Evolutionary conservation across 2,888 invertebrate species (phyloP).

Genomic region (Papilio demoleus): DNA sequence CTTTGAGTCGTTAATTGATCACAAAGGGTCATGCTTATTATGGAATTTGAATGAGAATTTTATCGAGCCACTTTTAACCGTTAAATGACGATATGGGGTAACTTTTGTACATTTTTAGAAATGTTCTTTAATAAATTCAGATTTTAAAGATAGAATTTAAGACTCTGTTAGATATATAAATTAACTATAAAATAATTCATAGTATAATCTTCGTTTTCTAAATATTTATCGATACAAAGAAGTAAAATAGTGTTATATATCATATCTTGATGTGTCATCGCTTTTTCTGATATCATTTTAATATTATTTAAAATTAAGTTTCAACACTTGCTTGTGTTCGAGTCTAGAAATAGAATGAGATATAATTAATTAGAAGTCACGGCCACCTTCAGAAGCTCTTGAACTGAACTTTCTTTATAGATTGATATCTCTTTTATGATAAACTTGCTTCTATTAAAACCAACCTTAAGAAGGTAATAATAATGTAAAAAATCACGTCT

Average conservation of each 20-base stretch:
- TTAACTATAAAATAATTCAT: no score
- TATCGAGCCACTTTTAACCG: neutral
- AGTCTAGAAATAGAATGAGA: slow-evolving; percentile 16
- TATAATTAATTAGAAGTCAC: slow-evolving; percentile 27
- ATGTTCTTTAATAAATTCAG: no score
- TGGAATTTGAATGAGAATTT: neutral
- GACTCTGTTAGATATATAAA: no score
- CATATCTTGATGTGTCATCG: neutral
- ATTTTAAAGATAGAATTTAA: no score
- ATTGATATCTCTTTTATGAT: slow-evolving; percentile 55
- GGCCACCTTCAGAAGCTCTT: slow-evolving; percentile 26
- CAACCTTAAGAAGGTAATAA: no score
- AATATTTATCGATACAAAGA: no score
- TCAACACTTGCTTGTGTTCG: neutral
- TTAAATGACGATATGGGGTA: no score
- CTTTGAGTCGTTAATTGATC: neutral
- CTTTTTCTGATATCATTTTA: neutral
- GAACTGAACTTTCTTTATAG: slow-evolving; percentile 55
- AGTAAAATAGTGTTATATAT: no score
- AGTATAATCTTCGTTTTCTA: no score
- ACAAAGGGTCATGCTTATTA: neutral
- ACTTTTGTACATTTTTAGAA: no score
- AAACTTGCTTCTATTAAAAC: slow-evolving; percentile 45
- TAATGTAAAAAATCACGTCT: no score
- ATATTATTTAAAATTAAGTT: slow-evolving; percentile 1